Percentiles rank a stretch among this genome's conserved stretches.
Conservation (phyloP, 2,888 invertebrate genomes). For the Xylota sylvarum region DNA sequence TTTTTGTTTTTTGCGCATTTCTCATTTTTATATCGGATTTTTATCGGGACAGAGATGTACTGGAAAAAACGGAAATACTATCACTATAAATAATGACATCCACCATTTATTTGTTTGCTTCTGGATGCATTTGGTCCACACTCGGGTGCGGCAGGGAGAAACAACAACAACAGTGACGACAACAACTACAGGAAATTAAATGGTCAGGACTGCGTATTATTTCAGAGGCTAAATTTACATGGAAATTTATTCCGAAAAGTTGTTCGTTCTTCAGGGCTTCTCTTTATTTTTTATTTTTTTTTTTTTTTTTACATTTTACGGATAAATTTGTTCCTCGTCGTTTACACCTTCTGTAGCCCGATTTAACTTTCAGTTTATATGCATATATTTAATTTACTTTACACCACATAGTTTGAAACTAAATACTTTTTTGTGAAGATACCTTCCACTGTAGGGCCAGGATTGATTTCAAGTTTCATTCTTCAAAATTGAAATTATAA, state of each 20-base stretch:
- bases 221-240: slow-evolving; percentile 62
- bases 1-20: slow-evolving; percentile 11
- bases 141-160: background rate
- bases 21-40: slow-evolving; percentile 55
- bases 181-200: slow-evolving; percentile 67
- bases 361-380: slow-evolving; percentile 12
- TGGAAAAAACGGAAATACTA: slow-evolving; percentile 66
- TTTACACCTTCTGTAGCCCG: slow-evolving; percentile 28
- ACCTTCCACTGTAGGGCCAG: too few relatives aligned
- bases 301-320: background rate
- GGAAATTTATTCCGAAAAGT: slow-evolving; percentile 65
- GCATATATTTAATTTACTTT: too few relatives aligned
- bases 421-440: too few relatives aligned
- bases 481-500: too few relatives aligned
- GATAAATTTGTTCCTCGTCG: slow-evolving; percentile 30
- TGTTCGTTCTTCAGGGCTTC: slow-evolving; percentile 9
- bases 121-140: background rate
- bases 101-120: slow-evolving; percentile 56
- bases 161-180: slow-evolving; percentile 26
- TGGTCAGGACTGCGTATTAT: slow-evolving; percentile 67
- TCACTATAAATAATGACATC: slow-evolving; percentile 71
- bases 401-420: too few relatives aligned
- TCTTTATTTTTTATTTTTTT: slow-evolving; percentile 1
- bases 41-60: slow-evolving; percentile 52
- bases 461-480: too few relatives aligned